phyloP scores from a whole-genome alignment of 2,797 vertebrate species.

The Neopelma chrysocephalum region DNA sequence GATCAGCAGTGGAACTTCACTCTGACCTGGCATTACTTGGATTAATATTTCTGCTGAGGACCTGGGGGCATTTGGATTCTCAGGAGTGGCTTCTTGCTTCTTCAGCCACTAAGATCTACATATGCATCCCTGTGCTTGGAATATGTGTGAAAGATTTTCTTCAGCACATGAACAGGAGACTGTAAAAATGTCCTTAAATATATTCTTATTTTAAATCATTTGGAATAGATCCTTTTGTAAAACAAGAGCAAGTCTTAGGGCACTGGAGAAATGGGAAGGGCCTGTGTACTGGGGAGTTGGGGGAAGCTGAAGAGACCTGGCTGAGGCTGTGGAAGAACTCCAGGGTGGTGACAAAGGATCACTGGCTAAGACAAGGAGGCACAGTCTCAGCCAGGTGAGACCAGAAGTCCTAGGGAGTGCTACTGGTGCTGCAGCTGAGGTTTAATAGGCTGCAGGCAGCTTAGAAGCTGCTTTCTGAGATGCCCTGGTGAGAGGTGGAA shows the following conservation, averaged over 20 bases:
- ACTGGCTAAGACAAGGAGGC: neutral
- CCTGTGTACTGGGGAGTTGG: neutral
- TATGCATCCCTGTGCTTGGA: neutral
- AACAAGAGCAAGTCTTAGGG: neutral
- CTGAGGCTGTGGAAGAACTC: neutral
- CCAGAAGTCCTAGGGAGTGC: neutral
- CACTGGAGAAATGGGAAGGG: neutral
- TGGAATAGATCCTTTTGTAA: neutral
- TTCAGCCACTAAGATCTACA: neutral
- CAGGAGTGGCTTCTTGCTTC: neutral
- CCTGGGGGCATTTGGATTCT: neutral
- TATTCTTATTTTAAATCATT: neutral
- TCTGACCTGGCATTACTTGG: neutral
- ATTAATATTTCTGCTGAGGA: neutral
- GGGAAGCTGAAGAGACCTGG: neutral
- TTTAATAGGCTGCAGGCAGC: neutral
- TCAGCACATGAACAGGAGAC: neutral
- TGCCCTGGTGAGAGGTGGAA: neutral
- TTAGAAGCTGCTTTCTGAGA: neutral
- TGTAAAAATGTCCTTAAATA: neutral
- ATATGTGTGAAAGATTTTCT: neutral
- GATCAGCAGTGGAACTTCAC: neutral
- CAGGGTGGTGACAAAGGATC: neutral
- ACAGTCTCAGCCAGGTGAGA: neutral
- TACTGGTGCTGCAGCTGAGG: neutral